Evolutionary conservation across 1,140 invertebrate genomes (phyloP).

Genomic region (Drosophila setifemur): DNA sequence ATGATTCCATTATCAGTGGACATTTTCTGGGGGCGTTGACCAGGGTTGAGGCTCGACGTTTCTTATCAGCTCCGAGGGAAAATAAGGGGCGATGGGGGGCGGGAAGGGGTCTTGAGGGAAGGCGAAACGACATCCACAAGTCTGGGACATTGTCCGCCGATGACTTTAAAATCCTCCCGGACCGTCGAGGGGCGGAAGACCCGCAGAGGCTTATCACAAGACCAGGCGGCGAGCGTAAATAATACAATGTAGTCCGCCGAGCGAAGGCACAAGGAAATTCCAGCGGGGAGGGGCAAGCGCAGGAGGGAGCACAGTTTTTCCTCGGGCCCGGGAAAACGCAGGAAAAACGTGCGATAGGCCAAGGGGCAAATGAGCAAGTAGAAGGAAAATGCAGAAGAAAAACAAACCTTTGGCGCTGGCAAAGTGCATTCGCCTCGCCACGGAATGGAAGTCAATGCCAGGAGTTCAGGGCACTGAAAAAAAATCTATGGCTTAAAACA

Average conservation of each 20-base stretch:
- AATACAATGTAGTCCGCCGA: conserved; percentile 30
- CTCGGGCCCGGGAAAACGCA: neutral
- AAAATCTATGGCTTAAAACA: no score
- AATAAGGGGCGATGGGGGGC: neutral
- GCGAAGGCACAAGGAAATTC: conserved; percentile 25
- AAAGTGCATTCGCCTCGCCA: conserved; percentile 71
- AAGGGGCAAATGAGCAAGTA: conserved; percentile 18
- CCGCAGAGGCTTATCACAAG: conserved; percentile 68
- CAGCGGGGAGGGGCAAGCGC: conserved; percentile 7
- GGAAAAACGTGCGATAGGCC: conserved; percentile 41
- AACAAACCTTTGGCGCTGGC: conserved; percentile 61
- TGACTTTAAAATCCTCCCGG: conserved; percentile 67
- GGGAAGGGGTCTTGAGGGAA: neutral
- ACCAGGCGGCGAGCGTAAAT: conserved; percentile 46
- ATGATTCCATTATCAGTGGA: conserved; percentile 43
- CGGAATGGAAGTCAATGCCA: conserved; percentile 26
- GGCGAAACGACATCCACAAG: conserved; percentile 17
- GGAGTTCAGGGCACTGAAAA: conserved; percentile 25
- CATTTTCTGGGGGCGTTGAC: conserved; percentile 63
- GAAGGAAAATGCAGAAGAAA: conserved; percentile 42
- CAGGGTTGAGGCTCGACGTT: conserved; percentile 7
- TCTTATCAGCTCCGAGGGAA: conserved; percentile 45
- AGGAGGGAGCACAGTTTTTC: conserved; percentile 20
- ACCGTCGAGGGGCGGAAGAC: conserved; percentile 54
- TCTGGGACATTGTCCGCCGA: conserved; percentile 56